Percentiles rank a stretch among this genome's conserved stretches.
phyloP scores from a whole-genome alignment of 2,888 invertebrate species.

The Campaea margaritaria region DNA sequence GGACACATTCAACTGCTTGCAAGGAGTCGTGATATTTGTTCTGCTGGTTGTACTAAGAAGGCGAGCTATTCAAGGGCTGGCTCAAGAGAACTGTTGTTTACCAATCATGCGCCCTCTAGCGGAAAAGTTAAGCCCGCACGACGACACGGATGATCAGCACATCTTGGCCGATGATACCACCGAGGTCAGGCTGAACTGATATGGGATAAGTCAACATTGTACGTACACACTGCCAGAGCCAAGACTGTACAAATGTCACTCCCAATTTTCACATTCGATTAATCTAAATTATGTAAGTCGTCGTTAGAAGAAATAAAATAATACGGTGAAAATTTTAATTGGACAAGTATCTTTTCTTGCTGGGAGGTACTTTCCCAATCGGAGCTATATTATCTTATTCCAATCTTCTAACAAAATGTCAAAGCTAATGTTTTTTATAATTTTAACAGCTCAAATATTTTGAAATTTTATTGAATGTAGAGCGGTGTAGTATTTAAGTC shows the following conservation, averaged over 20 bases:
- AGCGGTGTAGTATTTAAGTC: too few species aligned
- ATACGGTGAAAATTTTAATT: neutral
- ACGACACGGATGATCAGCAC: conserved; percentile 71
- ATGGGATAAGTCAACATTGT: neutral
- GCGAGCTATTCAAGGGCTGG: conserved; percentile 82
- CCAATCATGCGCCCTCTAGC: conserved; percentile 64
- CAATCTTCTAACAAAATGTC: too few species aligned
- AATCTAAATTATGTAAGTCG: neutral
- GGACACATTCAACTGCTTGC: conserved; percentile 87
- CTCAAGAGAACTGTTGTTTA: conserved; percentile 68
- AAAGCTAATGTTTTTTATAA: too few species aligned
- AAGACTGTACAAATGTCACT: conserved; percentile 18
- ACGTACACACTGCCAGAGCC: too few species aligned
- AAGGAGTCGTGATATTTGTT: conserved; percentile 87
- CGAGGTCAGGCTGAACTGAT: conserved; percentile 73
- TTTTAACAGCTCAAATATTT: too few species aligned
- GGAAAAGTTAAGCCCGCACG: conserved; percentile 72
- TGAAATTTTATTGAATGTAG: too few species aligned
- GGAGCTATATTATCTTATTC: too few species aligned
- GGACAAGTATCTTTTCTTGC: neutral
- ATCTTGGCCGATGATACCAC: conserved; percentile 75
- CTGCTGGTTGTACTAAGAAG: conserved; percentile 85
- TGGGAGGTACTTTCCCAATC: too few species aligned
- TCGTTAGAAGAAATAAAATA: neutral
- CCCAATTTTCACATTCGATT: conserved; percentile 2